Evolutionary conservation across 2,797 vertebrate species (phyloP).

Genomic region (Loris lydekkerianus): DNA sequence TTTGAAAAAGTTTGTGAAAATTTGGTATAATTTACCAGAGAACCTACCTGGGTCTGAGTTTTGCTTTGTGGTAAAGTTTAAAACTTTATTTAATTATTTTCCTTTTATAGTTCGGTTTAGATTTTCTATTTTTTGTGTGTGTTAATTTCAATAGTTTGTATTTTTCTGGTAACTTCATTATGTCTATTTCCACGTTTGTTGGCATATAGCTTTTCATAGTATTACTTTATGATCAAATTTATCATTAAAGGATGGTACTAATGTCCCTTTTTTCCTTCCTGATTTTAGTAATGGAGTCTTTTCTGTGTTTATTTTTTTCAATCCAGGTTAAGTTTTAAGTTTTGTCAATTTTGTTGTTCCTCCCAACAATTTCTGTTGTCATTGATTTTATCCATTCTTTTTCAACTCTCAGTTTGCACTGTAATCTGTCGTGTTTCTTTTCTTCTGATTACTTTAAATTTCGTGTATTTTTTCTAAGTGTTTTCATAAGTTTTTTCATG

Average conservation of each 20-base stretch:
- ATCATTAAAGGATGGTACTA: not conserved
- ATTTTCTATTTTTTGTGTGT: not conserved
- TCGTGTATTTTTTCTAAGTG: not conserved
- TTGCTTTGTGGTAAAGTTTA: not conserved
- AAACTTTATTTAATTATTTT: not conserved
- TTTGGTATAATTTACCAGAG: not conserved
- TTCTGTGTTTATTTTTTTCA: not conserved
- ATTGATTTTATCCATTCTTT: slow-evolving; percentile 7
- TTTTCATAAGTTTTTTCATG: not conserved
- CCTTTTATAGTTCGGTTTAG: not conserved
- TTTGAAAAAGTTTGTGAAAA: not conserved
- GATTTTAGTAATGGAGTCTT: not conserved
- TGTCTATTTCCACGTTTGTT: not conserved
- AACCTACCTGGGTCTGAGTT: not conserved
- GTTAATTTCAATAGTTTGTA: not conserved
- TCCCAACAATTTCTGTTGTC: not conserved
- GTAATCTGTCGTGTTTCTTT: slow-evolving; percentile 17
- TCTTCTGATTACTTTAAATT: not conserved
- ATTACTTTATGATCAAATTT: not conserved
- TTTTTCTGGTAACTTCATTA: not conserved
- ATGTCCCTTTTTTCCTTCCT: not conserved
- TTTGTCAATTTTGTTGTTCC: not conserved
- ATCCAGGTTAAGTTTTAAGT: not conserved
- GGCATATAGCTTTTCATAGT: not conserved
- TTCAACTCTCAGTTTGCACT: not conserved